These are phyloP conservation scores for Microctonus aethiopoides DNA, from an alignment of 2,888 invertebrate genomes.

Conservation along the genomic window DNA sequence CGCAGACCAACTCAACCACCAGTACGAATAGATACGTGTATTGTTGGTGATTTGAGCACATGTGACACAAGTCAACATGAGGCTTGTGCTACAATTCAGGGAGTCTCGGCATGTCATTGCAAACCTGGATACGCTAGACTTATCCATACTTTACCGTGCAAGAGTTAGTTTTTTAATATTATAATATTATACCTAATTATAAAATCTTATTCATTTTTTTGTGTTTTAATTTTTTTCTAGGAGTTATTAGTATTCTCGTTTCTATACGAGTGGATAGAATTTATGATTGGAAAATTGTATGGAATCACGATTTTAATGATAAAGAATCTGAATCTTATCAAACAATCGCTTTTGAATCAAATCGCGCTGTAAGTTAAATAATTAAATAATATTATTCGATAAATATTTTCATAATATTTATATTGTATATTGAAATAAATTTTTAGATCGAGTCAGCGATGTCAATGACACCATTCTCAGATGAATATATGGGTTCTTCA, in stretches of 20 bases:
- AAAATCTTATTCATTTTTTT: not conserved
- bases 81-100: slow-evolving; percentile 81
- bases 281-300: slow-evolving; percentile 82
- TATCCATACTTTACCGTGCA: slow-evolving; percentile 61
- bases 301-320: slow-evolving; percentile 81
- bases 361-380: slow-evolving; percentile 80
- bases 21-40: slow-evolving; percentile 90
- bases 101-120: slow-evolving; percentile 90
- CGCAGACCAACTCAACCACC: slow-evolving; percentile 77
- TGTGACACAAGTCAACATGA: slow-evolving; percentile 91
- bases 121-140: slow-evolving; percentile 74
- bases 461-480: slow-evolving; percentile 91
- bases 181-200: slow-evolving; percentile 3
- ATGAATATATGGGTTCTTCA: slow-evolving; percentile 84
- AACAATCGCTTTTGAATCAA: slow-evolving; percentile 85
- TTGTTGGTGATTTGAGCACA: slow-evolving; percentile 91
- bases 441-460: slow-evolving; percentile 88
- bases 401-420: not conserved
- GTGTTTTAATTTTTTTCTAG: slow-evolving; percentile 48
- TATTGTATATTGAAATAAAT: not conserved
- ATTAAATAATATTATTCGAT: not conserved
- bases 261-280: slow-evolving; percentile 85
- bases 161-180: slow-evolving; percentile 49
- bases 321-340: slow-evolving; percentile 84
- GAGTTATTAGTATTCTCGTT: slow-evolving; percentile 82